Evolutionary conservation across 2,888 invertebrate species (phyloP).

Genomic region (Drosophila colorata): DNA sequence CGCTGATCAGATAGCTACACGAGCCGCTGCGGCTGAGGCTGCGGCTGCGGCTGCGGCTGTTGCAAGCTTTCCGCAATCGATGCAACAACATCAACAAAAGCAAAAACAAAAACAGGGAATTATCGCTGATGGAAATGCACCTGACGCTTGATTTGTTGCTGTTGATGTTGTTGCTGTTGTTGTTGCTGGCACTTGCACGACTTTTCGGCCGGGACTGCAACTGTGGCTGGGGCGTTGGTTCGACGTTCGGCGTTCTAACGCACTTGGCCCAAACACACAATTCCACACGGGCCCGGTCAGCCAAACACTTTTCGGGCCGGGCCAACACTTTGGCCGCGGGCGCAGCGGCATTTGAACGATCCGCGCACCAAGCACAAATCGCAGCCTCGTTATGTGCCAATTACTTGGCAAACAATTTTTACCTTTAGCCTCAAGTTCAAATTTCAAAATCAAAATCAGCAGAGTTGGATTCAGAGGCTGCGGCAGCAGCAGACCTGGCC

Average conservation of each 20-base stretch:
- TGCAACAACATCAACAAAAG: constrained; percentile 36
- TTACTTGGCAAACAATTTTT: constrained; percentile 85
- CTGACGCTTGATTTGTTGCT: constrained; percentile 79
- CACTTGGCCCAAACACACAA: constrained; percentile 35
- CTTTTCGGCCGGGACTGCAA: constrained; percentile 28
- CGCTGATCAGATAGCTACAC: constrained; percentile 57
- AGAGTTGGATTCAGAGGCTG: not conserved
- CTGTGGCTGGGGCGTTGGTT: constrained; percentile 67
- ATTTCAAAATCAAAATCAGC: constrained; percentile 83
- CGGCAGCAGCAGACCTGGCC: constrained; percentile 21
- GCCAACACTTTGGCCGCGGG: constrained; percentile 22
- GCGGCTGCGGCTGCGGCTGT: constrained; percentile 41
- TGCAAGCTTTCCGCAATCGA: constrained; percentile 74
- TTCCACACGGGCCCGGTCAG: not conserved
- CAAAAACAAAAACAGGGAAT: constrained; percentile 55
- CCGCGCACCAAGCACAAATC: constrained; percentile 21
- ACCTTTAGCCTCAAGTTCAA: constrained; percentile 85
- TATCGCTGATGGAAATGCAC: constrained; percentile 84
- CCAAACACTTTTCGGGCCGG: constrained; percentile 2
- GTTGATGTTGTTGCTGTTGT: constrained; percentile 25
- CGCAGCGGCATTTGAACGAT: constrained; percentile 13
- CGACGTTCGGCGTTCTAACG: constrained; percentile 60
- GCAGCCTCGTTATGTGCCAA: constrained; percentile 79
- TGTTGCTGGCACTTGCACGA: constrained; percentile 65
- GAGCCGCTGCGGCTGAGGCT: constrained; percentile 30